Conservation (phyloP, 2,888 invertebrate species). For the Ormyrus pomaceus region DNA sequence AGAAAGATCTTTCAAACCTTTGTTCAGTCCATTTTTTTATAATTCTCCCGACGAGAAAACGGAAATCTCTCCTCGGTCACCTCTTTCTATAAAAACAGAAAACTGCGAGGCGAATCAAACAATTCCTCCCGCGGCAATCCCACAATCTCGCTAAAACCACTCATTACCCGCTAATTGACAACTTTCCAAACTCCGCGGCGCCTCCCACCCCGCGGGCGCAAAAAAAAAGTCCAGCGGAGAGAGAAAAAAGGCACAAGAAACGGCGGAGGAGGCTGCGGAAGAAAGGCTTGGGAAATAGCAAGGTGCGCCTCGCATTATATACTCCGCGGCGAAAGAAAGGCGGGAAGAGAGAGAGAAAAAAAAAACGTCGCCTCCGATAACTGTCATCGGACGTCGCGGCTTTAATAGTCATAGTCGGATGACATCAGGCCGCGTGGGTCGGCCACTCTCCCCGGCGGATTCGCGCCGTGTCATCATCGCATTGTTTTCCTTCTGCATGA, state of each 20-base stretch:
- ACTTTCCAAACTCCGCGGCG: slow-evolving; percentile 24
- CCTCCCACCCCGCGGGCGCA: slow-evolving; percentile 6
- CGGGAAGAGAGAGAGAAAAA: background rate
- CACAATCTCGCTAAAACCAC: background rate
- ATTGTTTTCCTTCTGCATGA: slow-evolving; percentile 35
- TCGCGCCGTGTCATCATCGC: slow-evolving; percentile 42
- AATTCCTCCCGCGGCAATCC: too few species aligned
- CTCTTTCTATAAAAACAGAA: too few species aligned
- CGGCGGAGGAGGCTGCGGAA: slow-evolving; percentile 18
- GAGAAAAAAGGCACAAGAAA: background rate
- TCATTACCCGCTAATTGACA: slow-evolving; percentile 34
- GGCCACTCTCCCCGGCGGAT: slow-evolving; percentile 2
- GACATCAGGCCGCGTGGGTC: slow-evolving; percentile 37
- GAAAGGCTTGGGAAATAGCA: slow-evolving; percentile 48
- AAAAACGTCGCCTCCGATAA: slow-evolving; percentile 24
- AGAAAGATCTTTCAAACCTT: too few species aligned
- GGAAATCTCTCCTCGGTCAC: too few species aligned
- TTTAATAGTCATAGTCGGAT: slow-evolving; percentile 30
- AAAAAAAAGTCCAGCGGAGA: slow-evolving; percentile 3
- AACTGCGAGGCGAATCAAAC: too few species aligned
- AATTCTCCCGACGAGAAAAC: too few species aligned
- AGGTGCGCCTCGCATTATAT: slow-evolving; percentile 31
- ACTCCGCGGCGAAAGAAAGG: background rate
- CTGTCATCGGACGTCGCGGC: slow-evolving; percentile 27
- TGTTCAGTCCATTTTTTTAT: too few species aligned